Evolutionary conservation across 2,797 vertebrate species (phyloP).

Genomic region (Acestrorhynchus altus): DNA sequence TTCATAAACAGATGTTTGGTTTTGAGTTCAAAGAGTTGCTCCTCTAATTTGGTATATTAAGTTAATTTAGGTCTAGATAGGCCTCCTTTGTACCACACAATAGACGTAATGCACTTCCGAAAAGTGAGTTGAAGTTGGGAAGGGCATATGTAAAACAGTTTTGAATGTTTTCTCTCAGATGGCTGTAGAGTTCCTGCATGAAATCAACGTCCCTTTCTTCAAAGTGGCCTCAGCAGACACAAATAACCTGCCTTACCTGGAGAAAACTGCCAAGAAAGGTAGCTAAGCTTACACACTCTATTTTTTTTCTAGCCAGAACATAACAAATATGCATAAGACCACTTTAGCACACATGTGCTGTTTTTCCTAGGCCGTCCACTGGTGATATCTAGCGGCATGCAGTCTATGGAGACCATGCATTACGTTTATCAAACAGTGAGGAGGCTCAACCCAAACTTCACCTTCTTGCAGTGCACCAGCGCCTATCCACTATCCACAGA

Average conservation of each 20-base stretch:
- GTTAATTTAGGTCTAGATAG: too few relatives aligned
- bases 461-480: constrained; percentile 94
- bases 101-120: too few relatives aligned
- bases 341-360: not conserved
- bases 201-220: constrained; percentile 92
- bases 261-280: constrained; percentile 94
- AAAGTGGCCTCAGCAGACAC: constrained; percentile 97
- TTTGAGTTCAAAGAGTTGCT: too few relatives aligned
- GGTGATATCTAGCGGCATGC: constrained; percentile 98
- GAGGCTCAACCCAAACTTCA: constrained; percentile 89
- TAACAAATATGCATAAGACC: not conserved
- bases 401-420: constrained; percentile 92
- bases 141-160: too few relatives aligned
- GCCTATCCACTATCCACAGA: constrained; percentile 89
- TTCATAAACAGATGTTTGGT: too few relatives aligned
- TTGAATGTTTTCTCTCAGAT: constrained; percentile 67
- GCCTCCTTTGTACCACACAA: too few relatives aligned
- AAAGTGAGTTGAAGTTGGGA: too few relatives aligned
- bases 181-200: constrained; percentile 94
- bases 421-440: constrained; percentile 89
- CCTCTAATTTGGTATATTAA: too few relatives aligned
- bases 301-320: not conserved
- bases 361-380: constrained; percentile 89
- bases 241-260: constrained; percentile 93
- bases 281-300: not conserved